Conservation (phyloP, 2,888 invertebrate genomes). For the Hetaerina titia region DNA sequence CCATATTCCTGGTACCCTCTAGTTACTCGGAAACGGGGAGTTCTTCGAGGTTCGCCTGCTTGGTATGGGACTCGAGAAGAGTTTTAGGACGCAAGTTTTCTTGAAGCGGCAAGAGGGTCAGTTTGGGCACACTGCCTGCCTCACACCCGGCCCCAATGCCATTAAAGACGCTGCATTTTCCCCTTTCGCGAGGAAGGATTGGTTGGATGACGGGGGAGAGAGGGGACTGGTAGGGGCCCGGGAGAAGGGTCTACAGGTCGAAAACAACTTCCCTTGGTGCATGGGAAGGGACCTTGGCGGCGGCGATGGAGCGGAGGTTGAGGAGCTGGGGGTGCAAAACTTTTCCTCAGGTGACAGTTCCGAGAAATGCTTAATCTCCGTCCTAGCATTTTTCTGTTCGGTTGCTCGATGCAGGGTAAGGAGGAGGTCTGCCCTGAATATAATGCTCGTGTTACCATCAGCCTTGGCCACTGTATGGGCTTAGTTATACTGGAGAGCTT, state of each 20-base stretch:
- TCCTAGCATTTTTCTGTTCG: neutral
- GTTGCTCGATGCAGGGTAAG: neutral
- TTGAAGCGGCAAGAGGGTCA: neutral
- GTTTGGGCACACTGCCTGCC: neutral
- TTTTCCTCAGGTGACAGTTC: constrained; percentile 47
- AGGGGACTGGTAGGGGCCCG: neutral
- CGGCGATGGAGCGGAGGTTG: neutral
- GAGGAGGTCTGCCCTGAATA: neutral
- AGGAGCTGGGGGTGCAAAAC: neutral
- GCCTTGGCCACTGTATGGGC: neutral
- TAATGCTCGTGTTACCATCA: neutral
- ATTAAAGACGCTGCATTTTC: constrained; percentile 14
- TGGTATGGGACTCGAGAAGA: too few species aligned
- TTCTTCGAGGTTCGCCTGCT: too few species aligned
- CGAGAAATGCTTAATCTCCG: constrained; percentile 36
- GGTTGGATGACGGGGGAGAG: neutral
- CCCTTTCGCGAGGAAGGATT: constrained; percentile 25
- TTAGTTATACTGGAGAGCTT: neutral
- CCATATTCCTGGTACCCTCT: too few species aligned
- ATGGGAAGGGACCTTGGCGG: constrained; percentile 7
- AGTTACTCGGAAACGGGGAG: too few species aligned
- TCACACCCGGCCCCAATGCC: neutral
- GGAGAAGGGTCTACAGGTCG: neutral
- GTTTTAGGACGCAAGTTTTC: too few species aligned
- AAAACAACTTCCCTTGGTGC: constrained; percentile 42